Evolutionary conservation across 2,113 vertebrate genomes (phyloP), one percentile per base, ranked within the genome.

Genomic region (Ceuthmochares aereus): DNA sequence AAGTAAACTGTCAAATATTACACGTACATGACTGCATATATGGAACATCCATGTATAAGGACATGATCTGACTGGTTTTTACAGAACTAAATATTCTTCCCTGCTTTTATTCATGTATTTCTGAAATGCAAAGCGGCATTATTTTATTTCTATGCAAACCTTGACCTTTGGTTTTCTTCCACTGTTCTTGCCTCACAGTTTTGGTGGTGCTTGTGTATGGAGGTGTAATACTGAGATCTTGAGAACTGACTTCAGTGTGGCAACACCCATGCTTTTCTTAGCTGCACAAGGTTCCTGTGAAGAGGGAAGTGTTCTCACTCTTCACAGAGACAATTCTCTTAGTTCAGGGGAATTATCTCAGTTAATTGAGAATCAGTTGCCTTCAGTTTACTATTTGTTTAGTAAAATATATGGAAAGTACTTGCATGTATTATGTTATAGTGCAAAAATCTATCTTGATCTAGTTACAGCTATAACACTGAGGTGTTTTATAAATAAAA

Each of bases 271-370:
- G 29, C 14, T 55, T 58, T 19, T 34, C 56, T 54, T 16, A 67
- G 51, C 69, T 73, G 25, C 58, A 55, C 25, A 7, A 5, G 14
- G 20, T 23, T 82, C 34, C 60, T 63, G 26, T 42, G 18, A 59
- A 47, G 60, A 59, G 7, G 3, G 5, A 5, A 63, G 51, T 22
- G 26, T 58, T 62, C 15, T 84, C 0, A 0, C 13, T 18, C 26
- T 63, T 49, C 26, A 54, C 30, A 68, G 47, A 30, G 77, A 19
- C 30, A 45, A 14, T 20, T 7, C 13, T 26, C n/a, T 55, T 21
- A 7, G 2, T 56, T 81, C 8, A 5, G 4, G 7, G 9, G 14
- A 64, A 56, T 29, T 76, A 12, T 23, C 34, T n/a, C 26, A 51
- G 52, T 59, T 86, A 56, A 74, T n/a, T 9, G 21, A 21, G 62